Evolutionary conservation across 2,113 vertebrate species (phyloP), one percentile per base, ranked within the genome.

Genomic region (Centropus unirufus): DNA sequence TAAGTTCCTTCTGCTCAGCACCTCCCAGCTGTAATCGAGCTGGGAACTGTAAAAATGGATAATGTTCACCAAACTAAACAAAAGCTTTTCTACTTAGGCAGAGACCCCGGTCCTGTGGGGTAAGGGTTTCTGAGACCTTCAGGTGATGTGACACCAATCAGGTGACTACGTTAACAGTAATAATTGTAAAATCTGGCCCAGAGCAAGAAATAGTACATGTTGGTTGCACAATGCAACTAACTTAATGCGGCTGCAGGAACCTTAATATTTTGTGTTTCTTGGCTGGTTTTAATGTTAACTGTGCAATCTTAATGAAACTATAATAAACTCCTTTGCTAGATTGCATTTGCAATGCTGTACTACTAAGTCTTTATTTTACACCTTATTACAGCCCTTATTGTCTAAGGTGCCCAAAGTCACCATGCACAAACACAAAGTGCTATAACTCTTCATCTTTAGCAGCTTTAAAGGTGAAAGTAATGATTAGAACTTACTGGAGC

Each of bases 361-460:
- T 83, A 78, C 73, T 95, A 92, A 95, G 91, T 92, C 95, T 95
- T 96, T 93, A 91, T 95, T 97, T 96, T 83, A 94, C 89, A 94
- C 73, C 77, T 92, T 96, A 89, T 96, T 96, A 95, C 77, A 94
- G 70, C 29, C 42, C 59, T 91, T 94, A 54, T 62, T 79, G 29
- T 54, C 62, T n/a, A 14, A 92, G 44, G 69, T 92, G 87, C 70
- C 62, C 80, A 85, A 83, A 94, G 30, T 49, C 76, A 83, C 74
- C 76, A 93, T 89, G 42, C 57, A 62, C 59, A 93, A 90, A 42
- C 57, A 62, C 59, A 27, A 83, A 82, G 36, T 68, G 21, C 22
- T 49, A 32, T 54, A 77, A 62, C 4, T 62, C 27, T 36, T 73
- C 46, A 14, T 12, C 8, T 92, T 83, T 36, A 80, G 16, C 21